Evolutionary conservation across 2,113 vertebrate genomes (phyloP).

Genomic region (Pogona vitticeps): DNA sequence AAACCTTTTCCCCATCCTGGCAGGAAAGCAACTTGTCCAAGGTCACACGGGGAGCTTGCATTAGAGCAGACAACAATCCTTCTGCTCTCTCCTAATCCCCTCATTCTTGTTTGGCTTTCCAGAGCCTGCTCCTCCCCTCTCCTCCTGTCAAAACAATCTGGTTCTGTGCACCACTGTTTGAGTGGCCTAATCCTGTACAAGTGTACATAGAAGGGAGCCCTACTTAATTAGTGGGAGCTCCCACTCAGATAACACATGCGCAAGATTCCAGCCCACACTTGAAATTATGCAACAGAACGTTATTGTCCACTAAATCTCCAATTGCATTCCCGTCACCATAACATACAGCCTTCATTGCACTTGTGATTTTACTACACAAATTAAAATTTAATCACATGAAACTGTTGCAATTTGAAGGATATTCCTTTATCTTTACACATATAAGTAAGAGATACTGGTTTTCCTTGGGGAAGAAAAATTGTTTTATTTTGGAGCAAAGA

Average conservation of each 20-base stretch:
- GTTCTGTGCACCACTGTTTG: neutral
- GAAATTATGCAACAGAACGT: neutral
- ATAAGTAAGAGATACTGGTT: neutral
- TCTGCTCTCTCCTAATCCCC: conserved; percentile 3
- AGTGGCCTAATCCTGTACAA: neutral
- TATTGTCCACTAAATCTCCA: neutral
- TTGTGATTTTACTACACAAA: neutral
- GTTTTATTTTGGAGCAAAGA: neutral
- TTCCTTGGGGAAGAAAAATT: neutral
- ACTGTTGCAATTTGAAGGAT: neutral
- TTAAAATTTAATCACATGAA: neutral
- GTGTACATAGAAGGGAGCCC: neutral
- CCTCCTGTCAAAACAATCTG: neutral
- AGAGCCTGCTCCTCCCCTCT: neutral
- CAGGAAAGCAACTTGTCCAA: neutral
- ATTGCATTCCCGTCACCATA: neutral
- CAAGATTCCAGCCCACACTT: neutral
- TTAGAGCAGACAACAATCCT: neutral
- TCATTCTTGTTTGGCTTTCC: neutral
- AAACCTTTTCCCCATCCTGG: neutral
- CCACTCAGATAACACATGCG: neutral
- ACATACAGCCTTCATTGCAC: neutral
- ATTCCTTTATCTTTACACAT: neutral
- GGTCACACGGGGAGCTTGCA: neutral
- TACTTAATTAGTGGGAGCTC: neutral